Percentiles rank a stretch among this genome's conserved stretches.
Conservation (phyloP, 2,888 invertebrate genomes). For the Orthosia incerta region DNA sequence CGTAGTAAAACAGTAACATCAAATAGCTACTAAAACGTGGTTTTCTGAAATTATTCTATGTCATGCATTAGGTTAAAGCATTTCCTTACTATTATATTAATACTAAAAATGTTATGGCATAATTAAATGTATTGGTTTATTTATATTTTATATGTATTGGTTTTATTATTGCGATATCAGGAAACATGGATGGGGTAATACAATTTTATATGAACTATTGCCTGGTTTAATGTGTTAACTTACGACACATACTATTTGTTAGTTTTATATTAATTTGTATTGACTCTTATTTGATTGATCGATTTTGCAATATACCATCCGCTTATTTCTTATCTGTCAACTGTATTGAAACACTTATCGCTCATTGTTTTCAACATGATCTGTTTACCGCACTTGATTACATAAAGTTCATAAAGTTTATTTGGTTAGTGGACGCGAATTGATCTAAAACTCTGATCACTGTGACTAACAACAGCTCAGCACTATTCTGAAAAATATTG, state of each 20-base stretch:
- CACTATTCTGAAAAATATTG: not conserved
- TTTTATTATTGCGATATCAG: slow-evolving; percentile 1
- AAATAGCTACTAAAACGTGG: slow-evolving; percentile 32
- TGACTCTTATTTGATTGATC: not conserved
- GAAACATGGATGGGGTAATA: slow-evolving; percentile 18
- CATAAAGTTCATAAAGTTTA: slow-evolving; percentile 7
- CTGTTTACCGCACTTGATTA: not conserved
- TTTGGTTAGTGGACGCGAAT: slow-evolving; percentile 32
- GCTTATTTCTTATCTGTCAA: not conserved
- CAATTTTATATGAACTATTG: slow-evolving; percentile 10
- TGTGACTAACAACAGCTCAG: slow-evolving; percentile 2
- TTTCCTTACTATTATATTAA: slow-evolving; percentile 19
- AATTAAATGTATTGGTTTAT: slow-evolving; percentile 26
- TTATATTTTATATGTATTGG: too few relatives aligned
- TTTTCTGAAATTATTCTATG: slow-evolving; percentile 32
- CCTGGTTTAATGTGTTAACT: slow-evolving; percentile 19
- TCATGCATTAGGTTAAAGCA: slow-evolving; percentile 41
- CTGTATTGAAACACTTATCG: slow-evolving; percentile 17
- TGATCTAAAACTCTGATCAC: slow-evolving; percentile 4
- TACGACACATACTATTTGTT: not conserved
- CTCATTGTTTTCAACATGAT: slow-evolving; percentile 6
- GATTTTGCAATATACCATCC: slow-evolving; percentile 3
- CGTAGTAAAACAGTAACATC: slow-evolving; percentile 35
- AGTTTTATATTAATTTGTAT: not conserved
- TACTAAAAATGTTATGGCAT: slow-evolving; percentile 52